phyloP scores from a whole-genome alignment of 1,140 invertebrate genomes.

The Tenebrio molitor region DNA sequence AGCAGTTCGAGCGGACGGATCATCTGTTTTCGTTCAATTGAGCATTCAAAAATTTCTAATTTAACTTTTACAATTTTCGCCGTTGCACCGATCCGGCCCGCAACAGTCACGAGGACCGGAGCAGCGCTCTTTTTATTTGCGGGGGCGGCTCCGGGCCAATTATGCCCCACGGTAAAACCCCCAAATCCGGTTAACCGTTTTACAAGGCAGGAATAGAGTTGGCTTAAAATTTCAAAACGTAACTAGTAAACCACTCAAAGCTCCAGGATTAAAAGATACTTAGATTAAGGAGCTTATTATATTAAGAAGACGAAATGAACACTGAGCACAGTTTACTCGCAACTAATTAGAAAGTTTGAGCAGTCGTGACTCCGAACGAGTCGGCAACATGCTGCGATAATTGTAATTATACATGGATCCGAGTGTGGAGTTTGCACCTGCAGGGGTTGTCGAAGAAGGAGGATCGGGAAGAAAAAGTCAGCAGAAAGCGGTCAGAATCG shows the following conservation, averaged over 20 bases:
- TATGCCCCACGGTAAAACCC: conserved; percentile 5
- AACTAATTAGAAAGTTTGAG: conserved; percentile 47
- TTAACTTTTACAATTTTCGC: conserved; percentile 38
- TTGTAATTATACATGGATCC: conserved; percentile 50
- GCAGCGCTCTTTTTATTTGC: conserved; percentile 5
- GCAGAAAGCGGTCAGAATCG: conserved; percentile 23
- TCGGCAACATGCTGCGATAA: conserved; percentile 49
- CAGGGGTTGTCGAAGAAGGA: no score
- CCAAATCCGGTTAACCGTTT: conserved; percentile 15
- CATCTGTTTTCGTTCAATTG: conserved; percentile 38
- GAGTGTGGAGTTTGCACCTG: conserved; percentile 41
- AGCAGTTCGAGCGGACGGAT: conserved; percentile 30
- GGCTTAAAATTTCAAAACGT: conserved; percentile 36
- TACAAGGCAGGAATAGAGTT: conserved; percentile 15
- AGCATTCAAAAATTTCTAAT: conserved; percentile 38
- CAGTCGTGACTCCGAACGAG: conserved; percentile 27
- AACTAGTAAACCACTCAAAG: conserved; percentile 24
- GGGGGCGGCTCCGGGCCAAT: not conserved
- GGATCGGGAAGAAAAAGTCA: conserved; percentile 3
- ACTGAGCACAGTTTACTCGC: conserved; percentile 32
- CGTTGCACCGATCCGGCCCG: not conserved
- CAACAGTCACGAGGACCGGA: no score
- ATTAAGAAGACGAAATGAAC: conserved; percentile 46
- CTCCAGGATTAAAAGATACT: conserved; percentile 30
- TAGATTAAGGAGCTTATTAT: conserved; percentile 41